Conservation (phyloP, 2,888 invertebrate genomes). For the Stenchaetothrips biformis region DNA sequence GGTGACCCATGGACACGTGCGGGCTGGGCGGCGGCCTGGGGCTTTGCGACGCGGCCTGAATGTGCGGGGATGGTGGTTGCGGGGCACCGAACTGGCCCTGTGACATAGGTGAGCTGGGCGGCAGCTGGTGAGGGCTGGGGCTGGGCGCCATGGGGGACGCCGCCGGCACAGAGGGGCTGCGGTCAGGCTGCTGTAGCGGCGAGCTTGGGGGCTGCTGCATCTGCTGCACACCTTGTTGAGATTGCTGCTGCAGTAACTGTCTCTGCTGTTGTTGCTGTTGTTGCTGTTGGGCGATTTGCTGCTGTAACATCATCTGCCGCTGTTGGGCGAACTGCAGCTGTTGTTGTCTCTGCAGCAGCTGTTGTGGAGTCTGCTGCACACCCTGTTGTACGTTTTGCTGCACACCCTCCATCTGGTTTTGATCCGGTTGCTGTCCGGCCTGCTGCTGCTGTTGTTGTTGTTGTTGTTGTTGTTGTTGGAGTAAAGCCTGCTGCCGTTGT, state of each 20-base stretch:
- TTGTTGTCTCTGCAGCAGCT: conserved; percentile 46
- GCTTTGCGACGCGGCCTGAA: background rate
- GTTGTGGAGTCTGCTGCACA: conserved; percentile 39
- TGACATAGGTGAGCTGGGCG: conserved; percentile 53
- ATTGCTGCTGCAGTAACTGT: conserved; percentile 31
- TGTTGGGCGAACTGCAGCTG: conserved; percentile 43
- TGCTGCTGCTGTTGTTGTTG: conserved; percentile 50
- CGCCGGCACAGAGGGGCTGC: conserved; percentile 29
- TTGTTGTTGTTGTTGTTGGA: conserved; percentile 39
- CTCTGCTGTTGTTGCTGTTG: conserved; percentile 37
- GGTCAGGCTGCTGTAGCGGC: conserved; percentile 34
- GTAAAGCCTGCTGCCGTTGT: conserved; percentile 34
- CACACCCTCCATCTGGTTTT: conserved; percentile 31
- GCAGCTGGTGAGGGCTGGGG: conserved; percentile 32
- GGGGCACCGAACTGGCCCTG: conserved; percentile 33
- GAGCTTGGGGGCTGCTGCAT: conserved; percentile 31
- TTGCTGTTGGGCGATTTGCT: conserved; percentile 41
- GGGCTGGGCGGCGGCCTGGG: background rate
- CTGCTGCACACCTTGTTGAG: conserved; percentile 13
- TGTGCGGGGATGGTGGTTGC: background rate
- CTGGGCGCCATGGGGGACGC: conserved; percentile 31
- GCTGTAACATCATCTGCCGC: conserved; percentile 44
- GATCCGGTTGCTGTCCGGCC: conserved; percentile 40
- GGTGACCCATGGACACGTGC: background rate
- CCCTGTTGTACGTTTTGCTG: conserved; percentile 34